Evolutionary conservation across 2,113 vertebrate species (phyloP).

Genomic region (Oreotragus oreotragus): DNA sequence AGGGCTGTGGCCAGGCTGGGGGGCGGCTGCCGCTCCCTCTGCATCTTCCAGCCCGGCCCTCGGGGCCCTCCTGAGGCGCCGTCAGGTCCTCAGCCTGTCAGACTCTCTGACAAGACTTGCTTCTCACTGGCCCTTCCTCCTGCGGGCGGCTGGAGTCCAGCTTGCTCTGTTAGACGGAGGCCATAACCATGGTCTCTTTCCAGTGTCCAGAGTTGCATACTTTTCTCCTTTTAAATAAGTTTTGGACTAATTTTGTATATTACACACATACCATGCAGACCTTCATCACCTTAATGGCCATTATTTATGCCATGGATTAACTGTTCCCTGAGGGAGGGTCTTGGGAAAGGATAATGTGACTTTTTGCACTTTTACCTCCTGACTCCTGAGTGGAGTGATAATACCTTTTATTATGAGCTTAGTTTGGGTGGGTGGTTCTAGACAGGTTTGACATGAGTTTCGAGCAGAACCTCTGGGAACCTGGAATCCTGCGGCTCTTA

Average conservation of each 20-base stretch:
- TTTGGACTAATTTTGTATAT: neutral
- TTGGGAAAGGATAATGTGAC: neutral
- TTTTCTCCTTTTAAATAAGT: neutral
- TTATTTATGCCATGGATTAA: neutral
- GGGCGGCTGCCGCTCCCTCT: neutral
- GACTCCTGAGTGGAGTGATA: neutral
- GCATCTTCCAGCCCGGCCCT: neutral
- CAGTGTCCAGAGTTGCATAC: neutral
- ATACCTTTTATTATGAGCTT: neutral
- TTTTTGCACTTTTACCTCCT: neutral
- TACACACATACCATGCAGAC: neutral
- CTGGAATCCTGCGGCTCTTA: neutral
- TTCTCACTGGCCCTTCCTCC: neutral
- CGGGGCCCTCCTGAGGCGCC: neutral
- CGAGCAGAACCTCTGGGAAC: neutral
- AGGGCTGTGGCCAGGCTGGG: neutral
- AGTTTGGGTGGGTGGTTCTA: neutral
- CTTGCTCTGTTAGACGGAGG: neutral
- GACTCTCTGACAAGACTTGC: neutral
- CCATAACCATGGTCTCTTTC: neutral
- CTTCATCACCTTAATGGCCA: neutral
- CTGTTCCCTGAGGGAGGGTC: neutral
- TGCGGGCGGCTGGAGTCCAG: neutral
- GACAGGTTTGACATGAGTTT: neutral
- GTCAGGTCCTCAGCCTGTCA: neutral